Evolutionary conservation across 2,113 vertebrate species (phyloP), one percentile per base, ranked within the genome.

Genomic region (Chlamydotis undulata): DNA sequence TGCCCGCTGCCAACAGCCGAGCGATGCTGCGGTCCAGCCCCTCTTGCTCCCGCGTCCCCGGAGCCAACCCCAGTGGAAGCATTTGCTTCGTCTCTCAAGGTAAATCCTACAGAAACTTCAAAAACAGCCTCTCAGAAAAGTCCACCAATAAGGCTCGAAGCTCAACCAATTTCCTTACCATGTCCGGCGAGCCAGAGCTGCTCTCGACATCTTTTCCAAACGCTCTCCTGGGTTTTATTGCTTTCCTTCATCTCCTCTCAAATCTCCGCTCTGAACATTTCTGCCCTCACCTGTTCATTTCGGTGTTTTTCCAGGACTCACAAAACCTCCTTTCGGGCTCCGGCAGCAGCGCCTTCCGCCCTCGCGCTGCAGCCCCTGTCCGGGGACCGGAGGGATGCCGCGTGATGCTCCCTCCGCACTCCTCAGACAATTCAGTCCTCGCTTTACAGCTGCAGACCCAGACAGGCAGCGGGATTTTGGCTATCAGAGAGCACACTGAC

Each of bases 111-210:
- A 7, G 1, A 43, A 89, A 17, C 28, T 13, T 39, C 47, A 41
- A 35, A 67, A 74, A 11, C 0, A 86, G 22, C 53, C 59, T 68
- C 75, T 39, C n/a, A 41, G 41, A n/a, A 33, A 56, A 89, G 14
- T 10, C 49, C 26, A 3, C 19, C 0, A 1, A 9, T 50, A 57
- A 57, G 2, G 0, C 59, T 59, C 2, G 2, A 37, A 90, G 85
- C 67, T 47, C 3, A 19, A 5, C 12, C 25, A 4, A 1, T n/a
- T 14, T 47, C 68, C 70, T 61, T 24, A 35, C 35, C 16, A 1
- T 2, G 0, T 52, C 61, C 0, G 2, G n/a, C 0, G 7, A 86
- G 59, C 59, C 6, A 0, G 52, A 4, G 28, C 3, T 0, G 55
- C 64, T 35, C 60, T 47, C 5, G 0, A 61, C 76, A 29, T 61